Conservation (phyloP, 2,113 vertebrate species). For the Tursiops truncatus region DNA sequence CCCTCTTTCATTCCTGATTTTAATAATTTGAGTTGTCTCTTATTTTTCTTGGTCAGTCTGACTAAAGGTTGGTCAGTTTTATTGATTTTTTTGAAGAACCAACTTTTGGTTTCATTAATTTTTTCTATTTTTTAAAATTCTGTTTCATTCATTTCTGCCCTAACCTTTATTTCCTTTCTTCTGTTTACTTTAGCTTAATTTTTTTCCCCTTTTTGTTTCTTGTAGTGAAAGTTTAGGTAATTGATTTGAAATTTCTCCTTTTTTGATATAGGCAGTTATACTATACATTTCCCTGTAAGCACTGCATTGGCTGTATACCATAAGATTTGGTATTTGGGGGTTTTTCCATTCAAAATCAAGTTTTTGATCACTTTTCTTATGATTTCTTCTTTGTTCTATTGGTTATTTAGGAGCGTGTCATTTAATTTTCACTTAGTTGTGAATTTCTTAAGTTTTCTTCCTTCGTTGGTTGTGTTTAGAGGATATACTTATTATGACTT, state of each 20-base stretch:
- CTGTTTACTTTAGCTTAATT: neutral
- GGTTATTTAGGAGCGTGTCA: neutral
- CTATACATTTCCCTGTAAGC: neutral
- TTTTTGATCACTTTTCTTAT: neutral
- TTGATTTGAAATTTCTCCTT: neutral
- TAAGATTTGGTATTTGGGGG: neutral
- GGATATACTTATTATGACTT: neutral
- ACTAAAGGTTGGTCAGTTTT: neutral
- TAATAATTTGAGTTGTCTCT: neutral
- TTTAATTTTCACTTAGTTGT: neutral
- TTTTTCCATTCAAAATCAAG: neutral
- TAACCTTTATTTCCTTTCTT: conserved; percentile 24
- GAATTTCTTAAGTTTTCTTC: neutral
- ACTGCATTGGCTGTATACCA: neutral
- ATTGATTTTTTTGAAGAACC: neutral
- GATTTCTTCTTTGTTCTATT: neutral
- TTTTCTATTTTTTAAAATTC: neutral
- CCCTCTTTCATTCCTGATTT: neutral
- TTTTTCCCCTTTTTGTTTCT: neutral
- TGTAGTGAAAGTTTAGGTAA: neutral
- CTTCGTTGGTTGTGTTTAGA: neutral
- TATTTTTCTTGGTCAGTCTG: neutral
- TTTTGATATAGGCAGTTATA: neutral
- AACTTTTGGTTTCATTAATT: neutral
- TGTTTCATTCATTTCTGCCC: neutral